These are phyloP conservation scores for Drosophila auraria DNA, from an alignment of 1,140 invertebrate species.

Conservation along the genomic window DNA sequence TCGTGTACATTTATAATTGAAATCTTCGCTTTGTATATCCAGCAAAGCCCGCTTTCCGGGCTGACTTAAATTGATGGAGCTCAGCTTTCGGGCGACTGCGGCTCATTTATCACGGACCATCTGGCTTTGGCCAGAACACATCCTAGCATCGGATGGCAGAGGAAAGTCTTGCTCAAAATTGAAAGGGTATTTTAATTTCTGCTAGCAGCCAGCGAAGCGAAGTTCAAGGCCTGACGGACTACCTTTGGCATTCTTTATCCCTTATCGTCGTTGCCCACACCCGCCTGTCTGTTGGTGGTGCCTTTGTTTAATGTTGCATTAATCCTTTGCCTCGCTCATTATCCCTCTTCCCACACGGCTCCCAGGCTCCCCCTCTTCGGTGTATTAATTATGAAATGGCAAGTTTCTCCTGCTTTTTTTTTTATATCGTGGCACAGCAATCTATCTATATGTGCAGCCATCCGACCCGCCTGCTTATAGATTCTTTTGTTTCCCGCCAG, in stretches of 20 bases:
- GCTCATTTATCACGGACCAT: conserved; percentile 40
- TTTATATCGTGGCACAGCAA: conserved; percentile 21
- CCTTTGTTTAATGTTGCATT: conserved; percentile 76
- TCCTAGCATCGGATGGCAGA: conserved; percentile 7
- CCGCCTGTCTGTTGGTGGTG: conserved; percentile 29
- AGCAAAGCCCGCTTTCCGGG: conserved; percentile 6
- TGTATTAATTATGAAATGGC: conserved; percentile 81
- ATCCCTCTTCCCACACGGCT: conserved; percentile 53
- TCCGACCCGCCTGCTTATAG: conserved; percentile 57
- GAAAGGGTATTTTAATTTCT: conserved; percentile 22
- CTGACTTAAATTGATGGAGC: conserved; percentile 38
- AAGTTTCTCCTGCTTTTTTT: conserved; percentile 34
- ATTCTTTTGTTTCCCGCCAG: conserved; percentile 73
- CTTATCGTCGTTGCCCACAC: background rate
- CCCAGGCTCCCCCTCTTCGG: conserved; percentile 17
- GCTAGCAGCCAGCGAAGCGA: conserved; percentile 15
- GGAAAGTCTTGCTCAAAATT: conserved; percentile 17
- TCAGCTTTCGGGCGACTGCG: conserved; percentile 15
- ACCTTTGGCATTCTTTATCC: conserved; percentile 23
- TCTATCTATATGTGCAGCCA: conserved; percentile 41
- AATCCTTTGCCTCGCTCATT: conserved; percentile 72
- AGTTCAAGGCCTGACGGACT: conserved; percentile 51
- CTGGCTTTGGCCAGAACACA: conserved; percentile 8
- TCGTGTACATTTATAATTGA: conserved; percentile 25
- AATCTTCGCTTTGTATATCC: conserved; percentile 14